Percentiles rank a stretch among this genome's conserved stretches.
These are phyloP conservation scores for Dermolepida albohirtum DNA, from an alignment of 2,888 invertebrate genomes.

Conservation along the genomic window DNA sequence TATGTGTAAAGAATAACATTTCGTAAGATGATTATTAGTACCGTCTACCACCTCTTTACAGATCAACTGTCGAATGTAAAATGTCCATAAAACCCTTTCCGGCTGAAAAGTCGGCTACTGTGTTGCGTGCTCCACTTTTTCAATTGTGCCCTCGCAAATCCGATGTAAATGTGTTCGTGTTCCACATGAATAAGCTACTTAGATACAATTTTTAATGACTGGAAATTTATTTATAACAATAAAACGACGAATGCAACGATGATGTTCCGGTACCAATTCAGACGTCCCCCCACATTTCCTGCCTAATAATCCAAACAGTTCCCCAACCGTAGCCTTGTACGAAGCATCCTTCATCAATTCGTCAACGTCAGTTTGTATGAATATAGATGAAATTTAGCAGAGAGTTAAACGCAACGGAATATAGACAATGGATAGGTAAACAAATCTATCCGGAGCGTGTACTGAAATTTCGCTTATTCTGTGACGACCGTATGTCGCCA, in stretches of 20 bases:
- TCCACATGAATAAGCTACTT: slow-evolving; percentile 29
- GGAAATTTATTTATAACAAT: slow-evolving; percentile 23
- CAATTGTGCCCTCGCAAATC: slow-evolving; percentile 32
- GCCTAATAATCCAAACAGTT: no score
- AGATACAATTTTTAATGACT: slow-evolving; percentile 18
- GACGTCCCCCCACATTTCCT: no score
- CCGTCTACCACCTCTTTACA: slow-evolving; percentile 3
- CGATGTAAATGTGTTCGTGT: slow-evolving; percentile 22
- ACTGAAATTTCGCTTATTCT: slow-evolving; percentile 2
- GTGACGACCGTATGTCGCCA: slow-evolving; percentile 17
- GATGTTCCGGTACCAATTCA: not conserved
- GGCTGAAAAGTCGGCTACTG: slow-evolving; percentile 26
- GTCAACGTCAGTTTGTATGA: no score
- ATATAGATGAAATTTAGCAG: no score
- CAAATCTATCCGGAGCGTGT: no score
- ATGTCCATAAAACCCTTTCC: slow-evolving; percentile 17
- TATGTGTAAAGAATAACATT: slow-evolving; percentile 38
- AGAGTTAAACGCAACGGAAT: no score
- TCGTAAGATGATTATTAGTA: not conserved
- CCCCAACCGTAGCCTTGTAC: no score
- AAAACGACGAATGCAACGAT: slow-evolving; percentile 15
- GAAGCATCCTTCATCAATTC: no score
- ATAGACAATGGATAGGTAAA: no score
- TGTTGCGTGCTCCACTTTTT: slow-evolving; percentile 33
- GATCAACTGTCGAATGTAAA: slow-evolving; percentile 23